phyloP scores from a whole-genome alignment of 2,113 vertebrate species.

The Takifugu bimaculatus region DNA sequence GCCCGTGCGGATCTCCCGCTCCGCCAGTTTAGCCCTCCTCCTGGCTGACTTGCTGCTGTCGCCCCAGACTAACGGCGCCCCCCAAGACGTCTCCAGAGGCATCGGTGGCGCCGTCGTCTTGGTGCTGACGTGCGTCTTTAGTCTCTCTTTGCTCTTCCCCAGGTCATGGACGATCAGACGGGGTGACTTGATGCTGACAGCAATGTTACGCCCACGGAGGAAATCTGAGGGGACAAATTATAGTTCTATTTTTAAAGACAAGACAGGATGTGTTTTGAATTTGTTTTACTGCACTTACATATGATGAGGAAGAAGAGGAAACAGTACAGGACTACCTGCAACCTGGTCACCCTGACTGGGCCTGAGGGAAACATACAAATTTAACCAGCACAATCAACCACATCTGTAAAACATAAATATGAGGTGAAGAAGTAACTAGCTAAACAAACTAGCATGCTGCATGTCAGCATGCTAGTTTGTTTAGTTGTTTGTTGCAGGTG shows the following conservation, averaged over 20 bases:
- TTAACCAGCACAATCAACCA: background rate
- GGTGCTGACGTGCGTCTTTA: constrained; percentile 1
- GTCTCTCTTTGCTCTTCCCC: constrained; percentile 2
- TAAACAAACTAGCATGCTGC: too few relatives aligned
- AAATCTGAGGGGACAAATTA: constrained; percentile 54
- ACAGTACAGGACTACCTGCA: constrained; percentile 59
- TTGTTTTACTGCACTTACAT: constrained; percentile 62
- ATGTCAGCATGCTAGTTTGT: too few relatives aligned
- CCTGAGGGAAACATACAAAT: constrained; percentile 55
- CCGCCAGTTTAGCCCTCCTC: constrained; percentile 59
- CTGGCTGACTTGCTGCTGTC: constrained; percentile 64
- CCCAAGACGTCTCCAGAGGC: constrained; percentile 70
- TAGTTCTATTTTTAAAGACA: background rate
- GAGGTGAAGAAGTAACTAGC: background rate
- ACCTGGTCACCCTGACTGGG: constrained; percentile 51
- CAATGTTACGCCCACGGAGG: constrained; percentile 37
- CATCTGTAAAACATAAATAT: too few relatives aligned
- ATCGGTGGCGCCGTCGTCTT: constrained; percentile 8
- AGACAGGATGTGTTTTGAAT: background rate
- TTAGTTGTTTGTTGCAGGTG: too few relatives aligned
- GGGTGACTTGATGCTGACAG: constrained; percentile 9
- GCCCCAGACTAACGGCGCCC: constrained; percentile 81
- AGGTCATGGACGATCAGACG: constrained; percentile 19
- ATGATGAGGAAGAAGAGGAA: constrained; percentile 62
- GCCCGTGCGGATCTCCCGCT: constrained; percentile 64